A percentile compares a stretch with the other conserved stretches of the same genome.
phyloP scores from a whole-genome alignment of 2,797 vertebrate genomes.

The Perodicticus potto region DNA sequence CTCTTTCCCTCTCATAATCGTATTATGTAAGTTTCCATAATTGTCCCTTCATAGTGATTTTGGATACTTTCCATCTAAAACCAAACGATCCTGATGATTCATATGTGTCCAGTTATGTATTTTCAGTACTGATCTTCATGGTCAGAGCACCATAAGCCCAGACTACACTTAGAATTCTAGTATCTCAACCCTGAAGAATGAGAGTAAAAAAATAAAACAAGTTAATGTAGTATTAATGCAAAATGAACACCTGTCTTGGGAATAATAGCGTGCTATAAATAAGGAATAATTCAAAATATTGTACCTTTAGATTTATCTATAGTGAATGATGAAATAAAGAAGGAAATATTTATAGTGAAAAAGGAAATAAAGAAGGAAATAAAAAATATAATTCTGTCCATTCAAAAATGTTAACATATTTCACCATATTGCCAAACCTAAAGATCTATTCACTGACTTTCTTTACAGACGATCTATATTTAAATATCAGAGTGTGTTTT shows the following conservation, averaged over 20 bases:
- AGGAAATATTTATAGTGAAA: not conserved
- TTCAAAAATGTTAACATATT: not conserved
- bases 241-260: not conserved
- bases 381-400: not conserved
- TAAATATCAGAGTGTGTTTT: not conserved
- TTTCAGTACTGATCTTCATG: not conserved
- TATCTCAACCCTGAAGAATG: not conserved
- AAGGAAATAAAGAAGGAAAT: not conserved
- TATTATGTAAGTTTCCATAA: not conserved
- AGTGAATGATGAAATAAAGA: not conserved
- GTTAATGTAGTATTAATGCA: not conserved
- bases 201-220: not conserved
- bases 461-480: not conserved
- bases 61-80: not conserved
- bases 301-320: not conserved
- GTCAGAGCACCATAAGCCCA: not conserved
- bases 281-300: not conserved
- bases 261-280: not conserved
- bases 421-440: not conserved
- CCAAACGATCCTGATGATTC: not conserved
- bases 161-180: not conserved
- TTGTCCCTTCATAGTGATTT: not conserved
- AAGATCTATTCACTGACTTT: not conserved
- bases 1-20: not conserved
- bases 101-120: not conserved